phyloP scores from a whole-genome alignment of 2,113 vertebrate species.

The Neodontobutis hainanensis region DNA sequence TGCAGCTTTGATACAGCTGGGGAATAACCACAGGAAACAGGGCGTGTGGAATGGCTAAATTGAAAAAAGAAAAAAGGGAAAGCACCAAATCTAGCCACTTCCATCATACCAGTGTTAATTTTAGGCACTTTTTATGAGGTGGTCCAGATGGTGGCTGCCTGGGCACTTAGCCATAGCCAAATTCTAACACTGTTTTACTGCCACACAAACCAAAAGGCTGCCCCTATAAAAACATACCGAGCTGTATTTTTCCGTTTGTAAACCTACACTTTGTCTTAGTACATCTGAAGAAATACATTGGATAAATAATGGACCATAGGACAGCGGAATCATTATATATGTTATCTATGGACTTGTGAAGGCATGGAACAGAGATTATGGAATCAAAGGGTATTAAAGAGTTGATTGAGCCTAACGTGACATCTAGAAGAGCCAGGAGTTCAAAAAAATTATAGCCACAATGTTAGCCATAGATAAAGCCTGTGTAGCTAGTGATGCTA shows the following conservation, averaged over 20 bases:
- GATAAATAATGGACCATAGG: too few relatives aligned
- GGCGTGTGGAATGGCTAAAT: not conserved
- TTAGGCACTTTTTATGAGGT: slow-evolving; percentile 28
- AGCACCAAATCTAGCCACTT: slow-evolving; percentile 35
- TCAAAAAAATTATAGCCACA: too few relatives aligned
- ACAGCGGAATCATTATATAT: too few relatives aligned
- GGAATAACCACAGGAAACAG: slow-evolving; percentile 15
- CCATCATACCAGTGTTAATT: slow-evolving; percentile 23
- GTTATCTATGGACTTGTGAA: too few relatives aligned
- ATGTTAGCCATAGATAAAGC: too few relatives aligned
- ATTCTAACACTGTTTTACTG: slow-evolving; percentile 23
- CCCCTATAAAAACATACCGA: slow-evolving; percentile 6
- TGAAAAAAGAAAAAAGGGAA: slow-evolving; percentile 3
- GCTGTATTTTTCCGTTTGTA: not conserved
- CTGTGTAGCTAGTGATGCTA: too few relatives aligned
- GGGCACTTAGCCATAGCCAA: slow-evolving; percentile 23
- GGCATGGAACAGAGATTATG: too few relatives aligned
- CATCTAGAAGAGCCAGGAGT: too few relatives aligned
- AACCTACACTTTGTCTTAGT: not conserved
- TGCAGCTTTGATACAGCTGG: not conserved
- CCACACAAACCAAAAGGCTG: slow-evolving; percentile 25
- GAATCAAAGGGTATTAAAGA: too few relatives aligned
- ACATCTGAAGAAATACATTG: too few relatives aligned
- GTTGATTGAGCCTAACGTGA: too few relatives aligned
- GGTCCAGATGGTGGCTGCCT: slow-evolving; percentile 45